phyloP scores from a whole-genome alignment of 2,113 vertebrate species.

The Fregetta grallaria region DNA sequence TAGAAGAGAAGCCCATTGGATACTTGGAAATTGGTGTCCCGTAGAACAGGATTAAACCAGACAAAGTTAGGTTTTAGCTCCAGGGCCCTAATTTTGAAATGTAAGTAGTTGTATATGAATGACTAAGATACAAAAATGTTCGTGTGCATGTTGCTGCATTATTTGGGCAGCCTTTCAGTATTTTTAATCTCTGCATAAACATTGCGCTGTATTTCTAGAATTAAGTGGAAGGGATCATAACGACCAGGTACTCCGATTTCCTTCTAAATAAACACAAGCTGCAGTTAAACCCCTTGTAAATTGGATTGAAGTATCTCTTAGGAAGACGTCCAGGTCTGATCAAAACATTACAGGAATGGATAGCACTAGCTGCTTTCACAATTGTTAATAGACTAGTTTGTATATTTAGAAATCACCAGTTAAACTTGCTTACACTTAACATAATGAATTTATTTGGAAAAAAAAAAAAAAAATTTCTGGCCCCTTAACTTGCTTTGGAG shows the following conservation, averaged over 20 bases:
- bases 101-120: neutral
- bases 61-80: neutral
- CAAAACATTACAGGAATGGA: neutral
- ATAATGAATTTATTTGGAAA: neutral
- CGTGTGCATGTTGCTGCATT: neutral
- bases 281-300: neutral
- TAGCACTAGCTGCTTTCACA: neutral
- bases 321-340: neutral
- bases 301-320: neutral
- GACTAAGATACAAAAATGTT: neutral
- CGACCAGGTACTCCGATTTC: neutral
- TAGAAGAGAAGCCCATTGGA: neutral
- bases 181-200: neutral
- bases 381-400: neutral
- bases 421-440: neutral
- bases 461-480: neutral
- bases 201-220: neutral
- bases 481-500: neutral
- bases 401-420: neutral
- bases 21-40: neutral
- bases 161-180: neutral
- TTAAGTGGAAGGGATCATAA: neutral
- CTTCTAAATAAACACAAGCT: neutral
- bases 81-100: neutral
- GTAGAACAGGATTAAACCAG: neutral